Evolutionary conservation across 2,113 vertebrate genomes (phyloP).

Genomic region (Oxyruncus cristatus): DNA sequence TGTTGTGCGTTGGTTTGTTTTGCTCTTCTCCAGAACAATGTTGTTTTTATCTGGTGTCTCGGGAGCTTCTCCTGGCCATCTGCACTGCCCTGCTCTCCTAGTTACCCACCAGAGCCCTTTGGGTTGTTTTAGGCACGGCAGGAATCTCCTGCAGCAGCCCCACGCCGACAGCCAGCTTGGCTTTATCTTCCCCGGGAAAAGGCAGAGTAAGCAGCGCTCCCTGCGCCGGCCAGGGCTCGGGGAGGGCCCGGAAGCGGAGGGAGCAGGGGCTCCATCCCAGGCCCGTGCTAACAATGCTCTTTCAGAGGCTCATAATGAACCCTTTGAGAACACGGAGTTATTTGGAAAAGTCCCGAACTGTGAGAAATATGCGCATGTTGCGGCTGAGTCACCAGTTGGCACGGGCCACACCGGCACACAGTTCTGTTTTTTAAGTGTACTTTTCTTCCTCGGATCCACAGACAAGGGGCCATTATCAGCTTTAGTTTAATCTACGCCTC

Average conservation of each 20-base stretch:
- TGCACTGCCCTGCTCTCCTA: background rate
- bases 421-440: background rate
- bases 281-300: background rate
- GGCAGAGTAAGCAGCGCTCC: background rate
- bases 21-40: background rate
- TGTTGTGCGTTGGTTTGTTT: background rate
- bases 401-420: background rate
- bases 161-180: background rate
- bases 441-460: background rate
- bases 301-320: background rate
- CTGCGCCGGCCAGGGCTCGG: accelerated
- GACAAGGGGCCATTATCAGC: slow-evolving; percentile 10
- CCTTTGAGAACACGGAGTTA: background rate
- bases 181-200: background rate
- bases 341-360: background rate
- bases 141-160: background rate
- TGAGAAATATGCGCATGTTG: background rate
- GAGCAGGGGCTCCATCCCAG: background rate
- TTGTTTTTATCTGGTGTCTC: background rate
- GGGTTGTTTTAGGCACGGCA: background rate
- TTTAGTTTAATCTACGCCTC: background rate
- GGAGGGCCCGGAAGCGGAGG: background rate
- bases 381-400: slow-evolving; percentile 38
- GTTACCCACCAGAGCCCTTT: background rate
- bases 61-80: background rate